A percentile compares a stretch with the other conserved stretches of the same genome.
Evolutionary conservation across 2,888 invertebrate genomes (phyloP).

Genomic region (Microplitis deprimator): DNA sequence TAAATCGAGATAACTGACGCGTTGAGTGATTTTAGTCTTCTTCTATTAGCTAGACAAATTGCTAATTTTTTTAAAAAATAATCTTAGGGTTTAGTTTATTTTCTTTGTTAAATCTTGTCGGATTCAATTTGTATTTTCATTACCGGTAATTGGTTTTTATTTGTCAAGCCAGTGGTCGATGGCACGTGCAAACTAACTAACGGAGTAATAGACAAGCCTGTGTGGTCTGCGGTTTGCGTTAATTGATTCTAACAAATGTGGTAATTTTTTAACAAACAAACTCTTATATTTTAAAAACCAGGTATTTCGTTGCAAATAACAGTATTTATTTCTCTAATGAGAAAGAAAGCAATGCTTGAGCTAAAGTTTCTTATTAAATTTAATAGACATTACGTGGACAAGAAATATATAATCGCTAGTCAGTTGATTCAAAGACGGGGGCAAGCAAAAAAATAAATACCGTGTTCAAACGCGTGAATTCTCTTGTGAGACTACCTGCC

Average conservation of each 20-base stretch:
- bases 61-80: no score
- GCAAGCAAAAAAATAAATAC: not conserved
- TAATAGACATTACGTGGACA: not conserved
- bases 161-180: conserved; percentile 13
- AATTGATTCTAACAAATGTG: conserved; percentile 38
- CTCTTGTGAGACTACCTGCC: not conserved
- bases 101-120: not conserved
- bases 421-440: not conserved
- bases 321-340: not conserved
- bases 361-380: not conserved
- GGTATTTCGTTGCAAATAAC: not conserved
- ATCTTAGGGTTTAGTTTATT: no score
- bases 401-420: not conserved
- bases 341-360: not conserved
- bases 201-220: not conserved
- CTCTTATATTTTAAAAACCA: conserved; percentile 7
- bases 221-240: conserved; percentile 38
- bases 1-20: not conserved
- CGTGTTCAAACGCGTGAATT: not conserved
- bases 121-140: conserved; percentile 24
- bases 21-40: not conserved
- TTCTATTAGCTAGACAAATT: no score
- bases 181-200: conserved; percentile 25
- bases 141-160: conserved; percentile 6
- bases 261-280: conserved; percentile 15